Evolutionary conservation across 2,888 invertebrate species (phyloP).

Genomic region (Pachydiplax longipennis): DNA sequence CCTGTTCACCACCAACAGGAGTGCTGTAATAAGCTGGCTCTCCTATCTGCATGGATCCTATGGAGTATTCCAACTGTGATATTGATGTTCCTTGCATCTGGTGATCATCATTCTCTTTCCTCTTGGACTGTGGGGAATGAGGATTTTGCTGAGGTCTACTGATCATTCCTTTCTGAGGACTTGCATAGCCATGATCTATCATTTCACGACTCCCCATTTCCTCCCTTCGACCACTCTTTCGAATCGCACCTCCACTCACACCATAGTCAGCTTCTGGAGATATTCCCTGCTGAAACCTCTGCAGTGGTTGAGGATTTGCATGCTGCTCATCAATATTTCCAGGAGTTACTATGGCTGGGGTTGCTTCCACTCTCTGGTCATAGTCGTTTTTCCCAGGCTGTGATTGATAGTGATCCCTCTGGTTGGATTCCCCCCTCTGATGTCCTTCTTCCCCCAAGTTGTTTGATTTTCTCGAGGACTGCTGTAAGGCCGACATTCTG

Average conservation of each 20-base stretch:
- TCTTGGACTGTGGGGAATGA: not conserved
- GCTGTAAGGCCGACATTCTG: not conserved
- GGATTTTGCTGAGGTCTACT: not conserved
- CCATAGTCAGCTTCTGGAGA: conserved; percentile 58
- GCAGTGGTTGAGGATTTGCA: conserved; percentile 47
- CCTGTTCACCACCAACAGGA: conserved; percentile 1
- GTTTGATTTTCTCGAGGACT: conserved; percentile 11
- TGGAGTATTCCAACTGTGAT: not conserved
- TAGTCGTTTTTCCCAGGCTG: conserved; percentile 56
- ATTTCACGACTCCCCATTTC: conserved; percentile 58
- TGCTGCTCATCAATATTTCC: conserved; percentile 49
- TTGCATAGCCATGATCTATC: conserved; percentile 19
- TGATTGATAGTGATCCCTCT: conserved; percentile 51
- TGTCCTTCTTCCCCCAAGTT: conserved; percentile 50
- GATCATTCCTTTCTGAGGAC: not conserved
- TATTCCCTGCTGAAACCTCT: conserved; percentile 66
- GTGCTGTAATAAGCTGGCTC: conserved; percentile 28
- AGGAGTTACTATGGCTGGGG: conserved; percentile 6
- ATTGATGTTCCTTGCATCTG: not conserved
- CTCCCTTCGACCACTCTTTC: conserved; percentile 71
- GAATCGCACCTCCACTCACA: conserved; percentile 69
- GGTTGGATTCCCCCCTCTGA: conserved; percentile 52
- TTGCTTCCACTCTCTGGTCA: conserved; percentile 51
- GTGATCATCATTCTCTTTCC: not conserved
- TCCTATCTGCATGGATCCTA: conserved; percentile 8